phyloP scores from a whole-genome alignment of 2,888 invertebrate species.

The Platerodrilus igneus region DNA sequence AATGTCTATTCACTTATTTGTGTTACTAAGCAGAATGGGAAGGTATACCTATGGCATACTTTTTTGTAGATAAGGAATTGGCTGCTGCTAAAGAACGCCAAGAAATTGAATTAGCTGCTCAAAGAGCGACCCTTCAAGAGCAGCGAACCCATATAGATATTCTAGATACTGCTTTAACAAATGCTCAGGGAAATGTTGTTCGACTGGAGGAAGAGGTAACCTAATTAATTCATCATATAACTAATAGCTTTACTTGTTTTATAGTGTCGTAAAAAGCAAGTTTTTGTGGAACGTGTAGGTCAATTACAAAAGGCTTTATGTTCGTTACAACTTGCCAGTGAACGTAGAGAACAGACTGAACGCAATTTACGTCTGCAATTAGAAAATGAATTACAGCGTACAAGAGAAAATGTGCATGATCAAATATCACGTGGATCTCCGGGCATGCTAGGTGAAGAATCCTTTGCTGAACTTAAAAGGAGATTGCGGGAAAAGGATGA shows the following conservation, averaged over 20 bases:
- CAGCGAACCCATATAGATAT: conserved; percentile 91
- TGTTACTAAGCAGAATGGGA: too few species aligned
- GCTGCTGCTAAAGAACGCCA: conserved; percentile 85
- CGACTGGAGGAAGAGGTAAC: conserved; percentile 81
- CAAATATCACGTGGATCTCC: conserved; percentile 41
- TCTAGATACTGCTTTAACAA: conserved; percentile 83
- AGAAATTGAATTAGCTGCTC: conserved; percentile 86
- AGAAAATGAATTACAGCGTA: conserved; percentile 74
- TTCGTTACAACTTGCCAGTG: conserved; percentile 77
- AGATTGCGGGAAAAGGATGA: conserved; percentile 64
- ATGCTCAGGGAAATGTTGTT: conserved; percentile 85
- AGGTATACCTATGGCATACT: too few species aligned
- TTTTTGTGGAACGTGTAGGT: conserved; percentile 77
- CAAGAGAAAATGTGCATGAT: conserved; percentile 35
- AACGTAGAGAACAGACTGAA: conserved; percentile 81
- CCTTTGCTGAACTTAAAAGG: conserved; percentile 59
- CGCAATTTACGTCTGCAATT: conserved; percentile 77
- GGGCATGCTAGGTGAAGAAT: conserved; percentile 51
- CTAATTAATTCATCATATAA: conserved; percentile 5
- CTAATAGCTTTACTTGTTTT: conserved; percentile 16
- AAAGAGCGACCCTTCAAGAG: conserved; percentile 83
- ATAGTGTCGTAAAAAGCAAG: conserved; percentile 77
- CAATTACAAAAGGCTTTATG: conserved; percentile 78
- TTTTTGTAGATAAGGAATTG: conserved; percentile 79
- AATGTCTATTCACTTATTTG: too few species aligned